Evolutionary conservation across 2,113 vertebrate genomes (phyloP), one percentile per base, ranked within the genome.

Genomic region (Notarius quadriscutis): DNA sequence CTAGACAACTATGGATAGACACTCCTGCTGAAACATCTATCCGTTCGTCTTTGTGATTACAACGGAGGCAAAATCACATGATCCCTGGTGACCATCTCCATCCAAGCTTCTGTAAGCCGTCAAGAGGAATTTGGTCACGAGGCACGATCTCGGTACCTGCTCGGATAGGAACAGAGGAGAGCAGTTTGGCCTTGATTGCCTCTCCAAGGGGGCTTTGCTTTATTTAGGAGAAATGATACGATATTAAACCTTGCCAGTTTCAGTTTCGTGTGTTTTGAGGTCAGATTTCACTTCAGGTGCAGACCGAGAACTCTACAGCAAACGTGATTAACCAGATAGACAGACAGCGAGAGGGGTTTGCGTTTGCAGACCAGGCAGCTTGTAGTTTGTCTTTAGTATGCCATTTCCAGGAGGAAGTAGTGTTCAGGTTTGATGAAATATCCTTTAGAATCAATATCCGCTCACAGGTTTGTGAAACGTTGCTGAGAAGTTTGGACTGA

Each of bases 151-250:
- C 11, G 72, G 81, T 86, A 82, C 10, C 12, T n/a, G 79, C 79
- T 72, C 82, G 25, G 41, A 74, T 51, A 27, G 79, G 62, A 85
- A 79, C 50, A 69, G 84, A 78, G 60, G 41, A 85, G 71, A 63
- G 41, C 27, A 30, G 60, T 86, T 87, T 77, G 81, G 62, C 53
- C 50, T 58, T 34, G 85, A 80, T 74, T 67, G 51, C 69, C 53
- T 84, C 53, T 77, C 34, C 0, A 30, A 71, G n/a, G 51, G 60
- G 74, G 69, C 69, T 58, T 71, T 10, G 14, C 78, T 51, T n/a
- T 67, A 71, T 81, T 86, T 81, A 88, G 74, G 81, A 84, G 84
- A 81, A 74, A 88, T 50, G 82, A 69, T 81, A 78, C 85, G 82
- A 69, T 81, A 78, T 89, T 67, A 69, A 25, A 34, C 22, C 63